Percentiles rank a stretch among this genome's conserved stretches.
Evolutionary conservation across 2,888 invertebrate genomes (phyloP).

Genomic region (Perizoma flavofasciatum): DNA sequence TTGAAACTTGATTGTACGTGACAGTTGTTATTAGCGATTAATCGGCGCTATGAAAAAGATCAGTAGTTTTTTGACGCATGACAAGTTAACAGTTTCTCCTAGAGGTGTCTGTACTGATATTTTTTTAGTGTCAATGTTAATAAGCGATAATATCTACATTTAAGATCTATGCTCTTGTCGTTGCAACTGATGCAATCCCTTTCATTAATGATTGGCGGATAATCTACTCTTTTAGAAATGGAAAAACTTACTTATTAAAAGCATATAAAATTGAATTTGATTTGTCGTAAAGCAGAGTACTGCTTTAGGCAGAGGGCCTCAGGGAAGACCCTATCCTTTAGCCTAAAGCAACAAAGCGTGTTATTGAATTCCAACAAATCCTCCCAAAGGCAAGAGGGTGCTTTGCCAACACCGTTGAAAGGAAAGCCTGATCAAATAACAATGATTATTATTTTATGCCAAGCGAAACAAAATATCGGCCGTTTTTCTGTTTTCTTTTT

Average conservation of each 20-base stretch:
- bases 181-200: no score
- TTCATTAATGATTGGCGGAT: no score
- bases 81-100: conserved; percentile 37
- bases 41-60: conserved; percentile 34
- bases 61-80: conserved; percentile 26
- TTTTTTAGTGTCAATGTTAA: no score
- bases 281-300: conserved; percentile 23
- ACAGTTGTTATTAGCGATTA: conserved; percentile 39
- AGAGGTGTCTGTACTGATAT: conserved; percentile 11
- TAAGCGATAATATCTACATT: no score
- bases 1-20: conserved; percentile 35
- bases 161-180: no score
- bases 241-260: conserved; percentile 19
- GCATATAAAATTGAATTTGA: conserved; percentile 43
- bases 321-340: conserved; percentile 44
- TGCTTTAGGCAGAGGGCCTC: no score
- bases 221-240: not conserved
- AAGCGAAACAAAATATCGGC: conserved; percentile 19
- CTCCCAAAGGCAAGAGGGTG: conserved; percentile 45
- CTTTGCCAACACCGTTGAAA: conserved; percentile 45
- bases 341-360: conserved; percentile 57
- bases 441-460: conserved; percentile 36
- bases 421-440: conserved; percentile 52
- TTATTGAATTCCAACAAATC: conserved; percentile 64
- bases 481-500: conserved; percentile 19